These are phyloP conservation scores for Accipiter virgatus DNA, from an alignment of 2,113 vertebrate species.

Conservation along the genomic window DNA sequence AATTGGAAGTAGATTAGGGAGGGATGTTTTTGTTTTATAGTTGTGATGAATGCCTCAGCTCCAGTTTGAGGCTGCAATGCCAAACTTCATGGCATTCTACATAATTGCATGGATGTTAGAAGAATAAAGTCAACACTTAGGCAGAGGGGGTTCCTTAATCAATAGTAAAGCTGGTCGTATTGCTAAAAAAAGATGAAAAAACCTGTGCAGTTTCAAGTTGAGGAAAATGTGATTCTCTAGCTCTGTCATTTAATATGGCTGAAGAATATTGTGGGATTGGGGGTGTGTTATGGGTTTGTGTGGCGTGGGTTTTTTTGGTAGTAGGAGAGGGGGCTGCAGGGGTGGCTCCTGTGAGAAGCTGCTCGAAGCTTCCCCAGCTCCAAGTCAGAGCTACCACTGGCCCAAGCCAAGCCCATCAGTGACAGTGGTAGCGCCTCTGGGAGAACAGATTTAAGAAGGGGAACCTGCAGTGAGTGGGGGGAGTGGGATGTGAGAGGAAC, in stretches of 20 bases:
- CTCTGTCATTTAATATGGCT: neutral
- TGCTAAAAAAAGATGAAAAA: neutral
- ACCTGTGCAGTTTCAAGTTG: neutral
- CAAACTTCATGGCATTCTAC: neutral
- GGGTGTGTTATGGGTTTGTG: too few relatives aligned
- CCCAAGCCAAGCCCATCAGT: too few relatives aligned
- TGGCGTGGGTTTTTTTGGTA: too few relatives aligned
- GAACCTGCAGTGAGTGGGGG: too few relatives aligned
- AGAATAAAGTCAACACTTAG: neutral
- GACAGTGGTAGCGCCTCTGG: too few relatives aligned
- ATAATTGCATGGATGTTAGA: neutral
- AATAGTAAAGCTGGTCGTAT: neutral
- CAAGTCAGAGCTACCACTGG: too few relatives aligned
- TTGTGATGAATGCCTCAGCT: neutral
- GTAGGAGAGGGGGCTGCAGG: too few relatives aligned
- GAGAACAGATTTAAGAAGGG: too few relatives aligned
- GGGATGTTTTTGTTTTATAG: neutral
- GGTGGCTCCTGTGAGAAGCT: too few relatives aligned
- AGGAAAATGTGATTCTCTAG: neutral
- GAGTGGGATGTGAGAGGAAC: too few relatives aligned
- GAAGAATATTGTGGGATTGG: neutral
- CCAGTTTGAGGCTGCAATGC: neutral
- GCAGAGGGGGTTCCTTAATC: neutral
- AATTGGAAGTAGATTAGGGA: neutral
- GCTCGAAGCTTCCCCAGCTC: too few relatives aligned